These are phyloP conservation scores for Ennomos fuscantarius DNA, from an alignment of 2,888 invertebrate species.

Conservation along the genomic window DNA sequence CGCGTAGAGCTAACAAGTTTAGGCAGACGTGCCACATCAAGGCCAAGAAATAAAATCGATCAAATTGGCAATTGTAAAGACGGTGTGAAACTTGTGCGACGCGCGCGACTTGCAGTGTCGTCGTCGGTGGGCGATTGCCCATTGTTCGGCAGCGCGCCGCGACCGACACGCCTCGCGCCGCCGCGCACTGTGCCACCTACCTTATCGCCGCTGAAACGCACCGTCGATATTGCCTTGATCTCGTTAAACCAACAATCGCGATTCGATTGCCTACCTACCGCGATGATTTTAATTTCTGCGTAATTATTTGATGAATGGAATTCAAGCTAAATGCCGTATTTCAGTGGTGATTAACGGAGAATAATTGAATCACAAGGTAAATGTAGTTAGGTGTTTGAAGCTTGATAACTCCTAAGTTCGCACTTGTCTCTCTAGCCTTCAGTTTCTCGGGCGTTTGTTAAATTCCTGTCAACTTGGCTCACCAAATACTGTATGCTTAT, in stretches of 20 bases:
- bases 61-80: constrained; percentile 30
- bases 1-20: too few relatives aligned
- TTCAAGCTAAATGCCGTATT: constrained; percentile 32
- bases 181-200: constrained; percentile 73
- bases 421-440: too few relatives aligned
- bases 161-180: constrained; percentile 80
- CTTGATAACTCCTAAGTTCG: too few relatives aligned
- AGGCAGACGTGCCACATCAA: not conserved
- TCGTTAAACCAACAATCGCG: constrained; percentile 72
- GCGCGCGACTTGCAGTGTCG: constrained; percentile 44
- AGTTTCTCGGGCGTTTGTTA: too few relatives aligned
- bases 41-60: constrained; percentile 7
- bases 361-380: too few relatives aligned
- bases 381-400: too few relatives aligned
- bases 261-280: constrained; percentile 72
- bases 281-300: constrained; percentile 61
- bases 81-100: constrained; percentile 29
- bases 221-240: constrained; percentile 73
- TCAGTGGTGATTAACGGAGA: not conserved
- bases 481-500: too few relatives aligned
- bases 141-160: constrained; percentile 76
- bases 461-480: too few relatives aligned
- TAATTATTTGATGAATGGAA: constrained; percentile 44
- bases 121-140: constrained; percentile 70
- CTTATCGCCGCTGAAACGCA: constrained; percentile 65